Percentiles rank a stretch among this genome's conserved stretches.
Conservation (phyloP, 2,888 invertebrate genomes). For the Nineta flava region DNA sequence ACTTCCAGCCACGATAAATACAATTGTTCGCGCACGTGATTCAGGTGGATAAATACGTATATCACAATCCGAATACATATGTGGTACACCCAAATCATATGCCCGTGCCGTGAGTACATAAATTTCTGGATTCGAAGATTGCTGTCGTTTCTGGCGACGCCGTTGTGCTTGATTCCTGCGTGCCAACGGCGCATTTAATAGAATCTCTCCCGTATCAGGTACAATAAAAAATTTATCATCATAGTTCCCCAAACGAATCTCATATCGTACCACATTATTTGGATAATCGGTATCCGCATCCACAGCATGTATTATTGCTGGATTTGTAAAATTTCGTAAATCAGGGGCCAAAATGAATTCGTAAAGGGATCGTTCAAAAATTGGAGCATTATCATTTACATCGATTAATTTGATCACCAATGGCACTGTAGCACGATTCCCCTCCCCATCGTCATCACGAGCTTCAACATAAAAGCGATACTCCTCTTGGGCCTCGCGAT, state of each 20-base stretch:
- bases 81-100: constrained; percentile 73
- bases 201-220: constrained; percentile 59
- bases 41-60: constrained; percentile 67
- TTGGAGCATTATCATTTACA: constrained; percentile 48
- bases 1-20: constrained; percentile 65
- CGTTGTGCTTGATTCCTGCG: constrained; percentile 8
- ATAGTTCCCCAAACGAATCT: constrained; percentile 60
- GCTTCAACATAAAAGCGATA: constrained; percentile 73
- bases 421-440: constrained; percentile 56
- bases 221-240: constrained; percentile 60
- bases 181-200: constrained; percentile 36
- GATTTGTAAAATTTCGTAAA: constrained; percentile 55
- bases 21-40: constrained; percentile 56
- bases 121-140: constrained; percentile 20
- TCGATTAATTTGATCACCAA: constrained; percentile 59
- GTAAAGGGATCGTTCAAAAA: constrained; percentile 63
- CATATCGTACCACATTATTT: constrained; percentile 74
- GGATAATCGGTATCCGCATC: constrained; percentile 73
- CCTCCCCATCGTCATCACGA: constrained; percentile 70
- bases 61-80: constrained; percentile 51
- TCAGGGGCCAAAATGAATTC: constrained; percentile 65
- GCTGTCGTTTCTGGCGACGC: constrained; percentile 3
- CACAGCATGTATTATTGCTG: constrained; percentile 65
- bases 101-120: constrained; percentile 60
- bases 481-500: constrained; percentile 64